A percentile compares a stretch with the other conserved stretches of the same genome.
phyloP scores from a whole-genome alignment of 2,113 vertebrate species.

The Progne subis region DNA sequence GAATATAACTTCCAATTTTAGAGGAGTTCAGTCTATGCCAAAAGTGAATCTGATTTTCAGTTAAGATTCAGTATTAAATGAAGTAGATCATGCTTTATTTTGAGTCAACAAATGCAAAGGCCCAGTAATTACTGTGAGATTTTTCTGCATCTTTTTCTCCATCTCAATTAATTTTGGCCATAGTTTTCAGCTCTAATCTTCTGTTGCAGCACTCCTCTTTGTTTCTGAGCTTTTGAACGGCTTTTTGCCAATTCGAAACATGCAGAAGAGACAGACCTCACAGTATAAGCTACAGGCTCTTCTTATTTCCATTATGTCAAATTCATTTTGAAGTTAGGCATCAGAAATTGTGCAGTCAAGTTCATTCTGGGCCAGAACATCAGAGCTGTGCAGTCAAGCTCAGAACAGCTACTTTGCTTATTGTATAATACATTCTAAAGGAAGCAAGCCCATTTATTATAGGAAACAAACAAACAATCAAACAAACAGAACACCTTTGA shows the following conservation, averaged over 20 bases:
- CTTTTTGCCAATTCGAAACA: background rate
- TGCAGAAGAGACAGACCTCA: background rate
- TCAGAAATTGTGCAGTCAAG: conserved; percentile 50
- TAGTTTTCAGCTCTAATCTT: background rate
- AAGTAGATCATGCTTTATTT: background rate
- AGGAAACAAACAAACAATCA: background rate
- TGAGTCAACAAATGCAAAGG: background rate
- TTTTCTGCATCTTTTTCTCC: background rate
- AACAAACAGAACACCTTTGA: background rate
- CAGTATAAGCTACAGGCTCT: conserved; percentile 51
- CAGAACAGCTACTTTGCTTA: background rate
- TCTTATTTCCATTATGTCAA: conserved; percentile 63
- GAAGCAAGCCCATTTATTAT: background rate
- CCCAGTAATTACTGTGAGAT: background rate
- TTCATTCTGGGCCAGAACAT: conserved; percentile 30
- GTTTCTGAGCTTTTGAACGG: background rate
- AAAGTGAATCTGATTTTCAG: background rate
- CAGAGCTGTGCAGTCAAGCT: conserved; percentile 20
- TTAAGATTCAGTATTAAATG: background rate
- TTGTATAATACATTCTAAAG: background rate
- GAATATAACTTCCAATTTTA: background rate
- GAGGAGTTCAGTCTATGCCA: background rate
- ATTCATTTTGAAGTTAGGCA: conserved; percentile 33
- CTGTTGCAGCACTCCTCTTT: background rate
- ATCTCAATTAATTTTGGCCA: background rate